Percentiles rank a stretch among this genome's conserved stretches.
These are phyloP conservation scores for Rhinella marina DNA, from an alignment of 2,797 vertebrate species.

Conservation along the genomic window DNA sequence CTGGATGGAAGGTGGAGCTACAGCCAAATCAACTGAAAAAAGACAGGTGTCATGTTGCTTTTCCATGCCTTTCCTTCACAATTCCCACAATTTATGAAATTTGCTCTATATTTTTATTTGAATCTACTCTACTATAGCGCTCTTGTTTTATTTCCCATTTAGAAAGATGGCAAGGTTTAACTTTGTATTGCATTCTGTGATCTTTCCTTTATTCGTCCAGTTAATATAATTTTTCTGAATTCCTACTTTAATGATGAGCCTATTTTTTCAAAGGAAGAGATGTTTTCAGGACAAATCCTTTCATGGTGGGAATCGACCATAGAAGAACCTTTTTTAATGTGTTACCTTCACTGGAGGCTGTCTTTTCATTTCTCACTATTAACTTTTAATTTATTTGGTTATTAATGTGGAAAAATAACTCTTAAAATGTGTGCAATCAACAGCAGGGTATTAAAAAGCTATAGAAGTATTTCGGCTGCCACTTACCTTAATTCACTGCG, in stretches of 20 bases:
- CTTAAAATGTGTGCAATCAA: conserved; percentile 4
- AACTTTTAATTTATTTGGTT: conserved; percentile 22
- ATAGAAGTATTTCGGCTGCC: not conserved
- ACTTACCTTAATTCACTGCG: not conserved
- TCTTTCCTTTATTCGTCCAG: not conserved
- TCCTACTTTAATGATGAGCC: not conserved
- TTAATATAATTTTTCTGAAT: not conserved
- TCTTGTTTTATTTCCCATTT: too few relatives aligned
- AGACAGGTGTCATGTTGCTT: too few relatives aligned
- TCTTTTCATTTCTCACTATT: conserved; percentile 23
- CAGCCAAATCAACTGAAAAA: too few relatives aligned
- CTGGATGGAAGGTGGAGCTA: too few relatives aligned
- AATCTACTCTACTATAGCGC: too few relatives aligned
- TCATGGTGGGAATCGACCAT: not conserved
- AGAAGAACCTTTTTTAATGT: not conserved
- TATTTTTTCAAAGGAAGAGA: not conserved
- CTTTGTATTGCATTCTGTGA: not conserved
- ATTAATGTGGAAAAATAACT: conserved; percentile 28
- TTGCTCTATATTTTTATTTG: too few relatives aligned
- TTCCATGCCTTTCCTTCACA: too few relatives aligned
- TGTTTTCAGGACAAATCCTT: not conserved
- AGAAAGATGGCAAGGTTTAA: too few relatives aligned
- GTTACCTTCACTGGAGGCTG: conserved; percentile 8
- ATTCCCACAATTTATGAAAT: too few relatives aligned
- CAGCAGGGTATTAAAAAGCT: conserved; percentile 3